Conservation (phyloP, 2,888 invertebrate genomes). For the Mamestra brassicae region DNA sequence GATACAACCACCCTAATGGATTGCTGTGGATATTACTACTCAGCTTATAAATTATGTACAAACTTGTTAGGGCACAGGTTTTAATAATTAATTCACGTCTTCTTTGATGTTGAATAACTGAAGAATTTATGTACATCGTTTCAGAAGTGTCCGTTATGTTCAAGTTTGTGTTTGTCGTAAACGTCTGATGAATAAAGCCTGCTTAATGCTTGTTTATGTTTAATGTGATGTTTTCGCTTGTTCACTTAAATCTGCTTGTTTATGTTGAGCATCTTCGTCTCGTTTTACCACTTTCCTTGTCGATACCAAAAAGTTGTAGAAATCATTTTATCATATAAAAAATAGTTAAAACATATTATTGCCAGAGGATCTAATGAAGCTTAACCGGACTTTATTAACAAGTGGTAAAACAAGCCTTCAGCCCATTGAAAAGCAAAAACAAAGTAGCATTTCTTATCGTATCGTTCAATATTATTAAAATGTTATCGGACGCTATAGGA, state of each 20-base stretch:
- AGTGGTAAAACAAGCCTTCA: conserved; percentile 43
- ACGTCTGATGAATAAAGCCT: conserved; percentile 34
- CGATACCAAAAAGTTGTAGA: no score
- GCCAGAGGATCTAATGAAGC: background rate
- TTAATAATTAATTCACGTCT: conserved; percentile 48
- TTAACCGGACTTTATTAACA: background rate
- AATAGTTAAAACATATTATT: background rate
- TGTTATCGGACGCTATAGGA: conserved; percentile 64
- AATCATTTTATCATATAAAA: background rate
- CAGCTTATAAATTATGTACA: conserved; percentile 53
- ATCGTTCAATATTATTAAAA: background rate
- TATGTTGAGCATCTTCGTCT: conserved; percentile 13
- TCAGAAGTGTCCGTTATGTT: conserved; percentile 31
- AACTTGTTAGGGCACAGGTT: conserved; percentile 43
- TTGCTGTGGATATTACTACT: conserved; percentile 50
- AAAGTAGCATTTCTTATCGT: background rate
- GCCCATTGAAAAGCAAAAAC: conserved; percentile 3
- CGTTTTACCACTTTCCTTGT: conserved; percentile 38
- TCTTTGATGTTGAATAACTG: conserved; percentile 48
- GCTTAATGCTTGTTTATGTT: conserved; percentile 50
- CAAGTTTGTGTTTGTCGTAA: conserved; percentile 45
- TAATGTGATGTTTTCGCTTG: conserved; percentile 37
- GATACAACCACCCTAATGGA: conserved; percentile 51
- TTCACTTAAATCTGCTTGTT: conserved; percentile 32
- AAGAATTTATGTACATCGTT: conserved; percentile 46